Conservation (phyloP, 2,113 vertebrate species). For the Halcyon senegalensis region DNA sequence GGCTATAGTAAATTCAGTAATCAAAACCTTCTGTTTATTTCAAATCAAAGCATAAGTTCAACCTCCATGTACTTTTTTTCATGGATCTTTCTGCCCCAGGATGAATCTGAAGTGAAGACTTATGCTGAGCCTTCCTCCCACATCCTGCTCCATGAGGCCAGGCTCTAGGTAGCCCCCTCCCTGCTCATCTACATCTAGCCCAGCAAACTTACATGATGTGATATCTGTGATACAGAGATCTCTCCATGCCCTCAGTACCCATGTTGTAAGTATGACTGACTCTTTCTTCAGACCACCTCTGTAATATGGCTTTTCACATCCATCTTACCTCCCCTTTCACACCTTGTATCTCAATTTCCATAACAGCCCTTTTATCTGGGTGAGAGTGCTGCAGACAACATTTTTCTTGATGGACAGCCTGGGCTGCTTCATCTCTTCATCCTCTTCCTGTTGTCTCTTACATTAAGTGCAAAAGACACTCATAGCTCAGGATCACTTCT, state of each 20-base stretch:
- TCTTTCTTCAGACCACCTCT: background rate
- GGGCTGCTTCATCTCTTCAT: background rate
- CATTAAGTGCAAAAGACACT: background rate
- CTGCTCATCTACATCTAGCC: background rate
- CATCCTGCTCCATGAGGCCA: accelerated
- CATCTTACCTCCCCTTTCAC: background rate
- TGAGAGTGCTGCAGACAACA: background rate
- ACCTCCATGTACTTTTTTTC: accelerated
- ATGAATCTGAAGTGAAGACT: background rate
- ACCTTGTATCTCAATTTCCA: background rate
- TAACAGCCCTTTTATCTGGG: background rate
- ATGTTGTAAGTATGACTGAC: background rate
- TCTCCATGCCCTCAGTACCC: background rate
- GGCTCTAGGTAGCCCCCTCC: background rate
- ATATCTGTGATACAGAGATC: background rate
- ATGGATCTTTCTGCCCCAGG: accelerated
- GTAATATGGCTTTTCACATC: background rate
- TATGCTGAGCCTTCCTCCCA: background rate
- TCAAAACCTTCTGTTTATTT: background rate
- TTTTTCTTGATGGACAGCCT: accelerated
- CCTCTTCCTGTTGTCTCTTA: background rate
- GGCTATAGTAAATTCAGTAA: background rate
- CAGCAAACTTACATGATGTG: background rate
- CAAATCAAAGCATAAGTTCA: background rate
- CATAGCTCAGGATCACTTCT: background rate